A percentile compares a stretch with the other conserved stretches of the same genome.
phyloP scores from a whole-genome alignment of 2,113 vertebrate species.

The Mola mola region DNA sequence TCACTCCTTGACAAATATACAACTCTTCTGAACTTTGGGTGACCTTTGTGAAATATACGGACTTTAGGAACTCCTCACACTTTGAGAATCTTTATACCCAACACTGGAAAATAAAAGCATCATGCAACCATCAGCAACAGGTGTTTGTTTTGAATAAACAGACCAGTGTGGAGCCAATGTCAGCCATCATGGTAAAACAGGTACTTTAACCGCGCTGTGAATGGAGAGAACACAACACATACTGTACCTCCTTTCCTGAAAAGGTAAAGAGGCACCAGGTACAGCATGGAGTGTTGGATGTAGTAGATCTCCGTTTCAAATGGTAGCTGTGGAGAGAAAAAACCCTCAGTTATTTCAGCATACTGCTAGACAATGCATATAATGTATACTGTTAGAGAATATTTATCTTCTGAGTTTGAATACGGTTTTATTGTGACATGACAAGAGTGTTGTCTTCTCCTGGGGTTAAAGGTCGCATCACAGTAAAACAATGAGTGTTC shows the following conservation, averaged over 20 bases:
- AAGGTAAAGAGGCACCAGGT: slow-evolving; percentile 95
- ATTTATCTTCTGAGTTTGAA: no score
- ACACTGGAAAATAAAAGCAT: no score
- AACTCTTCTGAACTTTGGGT: neutral
- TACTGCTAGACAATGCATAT: no score
- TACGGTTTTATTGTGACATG: no score
- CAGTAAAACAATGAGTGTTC: no score
- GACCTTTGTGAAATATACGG: neutral
- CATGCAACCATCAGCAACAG: no score
- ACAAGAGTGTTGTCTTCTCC: no score
- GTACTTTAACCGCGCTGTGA: neutral
- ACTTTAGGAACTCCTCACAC: no score
- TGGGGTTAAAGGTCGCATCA: no score
- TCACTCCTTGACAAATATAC: neutral
- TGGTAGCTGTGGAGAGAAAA: slow-evolving; percentile 85
- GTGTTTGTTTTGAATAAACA: slow-evolving; percentile 2
- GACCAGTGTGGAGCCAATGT: neutral
- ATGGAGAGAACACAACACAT: neutral
- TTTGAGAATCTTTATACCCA: no score
- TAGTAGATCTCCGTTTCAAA: slow-evolving; percentile 98
- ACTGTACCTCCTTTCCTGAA: slow-evolving; percentile 96
- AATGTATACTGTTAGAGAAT: no score
- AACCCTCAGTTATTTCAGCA: neutral
- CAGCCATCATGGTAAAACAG: neutral
- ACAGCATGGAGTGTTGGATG: slow-evolving; percentile 97